phyloP scores from a whole-genome alignment of 2,797 vertebrate genomes.

The Fistularia commersonii region DNA sequence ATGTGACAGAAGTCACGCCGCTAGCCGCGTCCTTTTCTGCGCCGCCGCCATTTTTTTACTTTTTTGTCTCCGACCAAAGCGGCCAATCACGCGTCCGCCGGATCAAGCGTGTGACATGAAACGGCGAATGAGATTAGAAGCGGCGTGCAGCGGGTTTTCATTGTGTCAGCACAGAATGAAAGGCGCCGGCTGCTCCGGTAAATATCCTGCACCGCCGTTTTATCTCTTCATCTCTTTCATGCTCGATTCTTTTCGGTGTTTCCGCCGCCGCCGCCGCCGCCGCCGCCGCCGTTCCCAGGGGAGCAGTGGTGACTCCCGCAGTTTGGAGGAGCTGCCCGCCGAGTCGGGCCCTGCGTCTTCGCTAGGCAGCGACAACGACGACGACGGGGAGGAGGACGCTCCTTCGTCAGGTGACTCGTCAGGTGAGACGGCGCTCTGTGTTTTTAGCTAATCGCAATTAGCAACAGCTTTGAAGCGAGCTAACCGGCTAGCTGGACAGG shows the following conservation, averaged over 20 bases:
- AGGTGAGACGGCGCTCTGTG: too few relatives aligned
- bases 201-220: too few relatives aligned
- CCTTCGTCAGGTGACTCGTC: too few relatives aligned
- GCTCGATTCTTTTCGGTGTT: too few relatives aligned
- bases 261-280: conserved; percentile 3
- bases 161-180: conserved; percentile 39
- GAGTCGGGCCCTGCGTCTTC: conserved; percentile 33
- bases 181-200: conserved; percentile 17
- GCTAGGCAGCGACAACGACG: conserved; percentile 46
- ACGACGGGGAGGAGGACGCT: conserved; percentile 28
- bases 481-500: too few relatives aligned
- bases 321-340: conserved; percentile 59
- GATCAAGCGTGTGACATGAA: conserved; percentile 37
- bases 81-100: conserved; percentile 16
- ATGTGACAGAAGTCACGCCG: too few relatives aligned
- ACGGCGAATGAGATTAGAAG: conserved; percentile 35
- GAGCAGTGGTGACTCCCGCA: conserved; percentile 64
- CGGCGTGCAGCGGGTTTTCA: conserved; percentile 44
- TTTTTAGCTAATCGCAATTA: too few relatives aligned
- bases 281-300: conserved; percentile 4
- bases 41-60: too few relatives aligned
- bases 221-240: conserved; percentile 12
- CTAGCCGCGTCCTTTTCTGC: too few relatives aligned
- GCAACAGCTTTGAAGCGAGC: too few relatives aligned
- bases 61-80: too few relatives aligned